Evolutionary conservation across 1,140 invertebrate species (phyloP), one percentile per base, ranked within the genome.

Genomic region (Drosophila sproati): DNA sequence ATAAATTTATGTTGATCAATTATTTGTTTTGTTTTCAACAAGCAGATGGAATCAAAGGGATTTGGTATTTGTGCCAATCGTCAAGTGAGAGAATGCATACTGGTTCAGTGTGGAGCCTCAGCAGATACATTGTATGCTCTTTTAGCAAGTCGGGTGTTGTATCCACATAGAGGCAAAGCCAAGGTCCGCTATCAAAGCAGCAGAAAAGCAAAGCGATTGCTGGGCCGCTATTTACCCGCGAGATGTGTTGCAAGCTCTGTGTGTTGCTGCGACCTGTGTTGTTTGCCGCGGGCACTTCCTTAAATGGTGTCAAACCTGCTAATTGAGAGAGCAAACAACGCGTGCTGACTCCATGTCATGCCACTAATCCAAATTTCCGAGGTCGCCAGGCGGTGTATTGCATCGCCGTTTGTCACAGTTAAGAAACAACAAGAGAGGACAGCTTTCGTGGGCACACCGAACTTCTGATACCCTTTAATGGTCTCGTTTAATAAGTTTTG

Each of bases 171-270:
- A n/a, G 35, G 10, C 55, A 48, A 55, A 54, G 39, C 48, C 39
- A 39, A 75, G 67, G 45, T 66, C 61, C 54, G 39, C 12, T 45
- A 63, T 34, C 39, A 64, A 61, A 45, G 72, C 41, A 73, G 54
- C 57, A 54, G 67, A 62, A 63, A 48, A 20, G 48, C 62, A 72
- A 71, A 62, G 41, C 66, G 63, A 71, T 73, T 54, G 34, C 62
- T 55, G 31, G n/a, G 34, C 60, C 73, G 41, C 48, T 85, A 54
- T 85, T 85, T 85, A 69, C 82, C 74, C 57, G 82, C 60, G 75
- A 86, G 69, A 76, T 86, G 78, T 82, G 82, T 87, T 50, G 82
- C 79, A 79, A 82, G 72, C 76, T 67, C 67, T 87, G 77, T 78
- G 75, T 60, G 72, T 60, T 55, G 50, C 57, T 61, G 20, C 32